Evolutionary conservation across 2,888 invertebrate species (phyloP).

Genomic region (Thymelicus lineola): DNA sequence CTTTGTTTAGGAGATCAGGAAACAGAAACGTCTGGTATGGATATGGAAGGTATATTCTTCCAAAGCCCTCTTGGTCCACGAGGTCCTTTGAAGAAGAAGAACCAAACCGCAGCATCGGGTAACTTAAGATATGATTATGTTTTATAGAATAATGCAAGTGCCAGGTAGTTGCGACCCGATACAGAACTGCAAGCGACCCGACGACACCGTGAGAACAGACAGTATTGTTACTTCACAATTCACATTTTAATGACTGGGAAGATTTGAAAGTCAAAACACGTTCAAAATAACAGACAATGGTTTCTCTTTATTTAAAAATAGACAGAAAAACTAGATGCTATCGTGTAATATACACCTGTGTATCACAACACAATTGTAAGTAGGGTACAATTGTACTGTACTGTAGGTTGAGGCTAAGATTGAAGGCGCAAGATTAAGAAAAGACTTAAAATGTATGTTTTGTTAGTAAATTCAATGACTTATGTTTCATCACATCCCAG

Average conservation of each 20-base stretch:
- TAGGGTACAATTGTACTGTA: too few relatives aligned
- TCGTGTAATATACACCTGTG: background rate
- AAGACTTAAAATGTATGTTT: too few relatives aligned
- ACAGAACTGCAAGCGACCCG: constrained; percentile 42
- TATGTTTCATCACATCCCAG: too few relatives aligned
- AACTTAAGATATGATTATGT: background rate
- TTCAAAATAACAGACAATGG: constrained; percentile 22
- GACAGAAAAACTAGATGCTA: background rate
- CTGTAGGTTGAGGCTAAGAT: too few relatives aligned
- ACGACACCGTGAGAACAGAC: constrained; percentile 58
- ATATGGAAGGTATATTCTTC: too few relatives aligned
- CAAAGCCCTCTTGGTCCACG: too few relatives aligned
- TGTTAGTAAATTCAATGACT: too few relatives aligned
- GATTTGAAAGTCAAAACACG: constrained; percentile 28
- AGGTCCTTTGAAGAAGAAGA: background rate
- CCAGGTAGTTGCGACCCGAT: background rate
- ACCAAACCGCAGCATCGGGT: background rate
- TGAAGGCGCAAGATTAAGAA: too few relatives aligned
- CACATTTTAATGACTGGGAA: constrained; percentile 35
- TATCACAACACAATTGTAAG: too few relatives aligned
- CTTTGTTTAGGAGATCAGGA: too few relatives aligned
- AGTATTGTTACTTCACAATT: constrained; percentile 31
- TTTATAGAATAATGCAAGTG: background rate
- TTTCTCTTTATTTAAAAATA: constrained; percentile 6
- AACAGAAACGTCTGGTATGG: too few relatives aligned